Conservation (phyloP, 1,140 invertebrate genomes). For the Acromyrmex charruanus region DNA sequence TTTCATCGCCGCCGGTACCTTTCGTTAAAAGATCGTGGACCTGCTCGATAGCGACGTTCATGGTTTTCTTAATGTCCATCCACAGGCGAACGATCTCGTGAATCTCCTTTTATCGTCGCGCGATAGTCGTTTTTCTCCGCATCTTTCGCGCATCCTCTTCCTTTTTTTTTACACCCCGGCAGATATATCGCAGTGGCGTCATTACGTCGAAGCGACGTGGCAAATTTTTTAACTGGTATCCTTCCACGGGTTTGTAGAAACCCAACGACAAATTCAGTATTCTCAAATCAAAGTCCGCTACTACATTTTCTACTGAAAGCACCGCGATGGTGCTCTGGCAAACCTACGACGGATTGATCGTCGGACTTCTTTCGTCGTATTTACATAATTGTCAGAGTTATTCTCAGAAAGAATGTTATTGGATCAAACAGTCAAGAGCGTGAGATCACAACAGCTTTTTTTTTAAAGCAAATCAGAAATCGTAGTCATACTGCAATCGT, state of each 20-base stretch:
- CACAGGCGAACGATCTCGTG: constrained; percentile 60
- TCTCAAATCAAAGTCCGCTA: not conserved
- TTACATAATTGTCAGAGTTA: not conserved
- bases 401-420: too few species aligned
- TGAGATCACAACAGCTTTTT: too few species aligned
- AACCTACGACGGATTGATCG: not conserved
- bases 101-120: constrained; percentile 71
- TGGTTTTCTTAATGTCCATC: constrained; percentile 72
- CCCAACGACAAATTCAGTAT: not conserved
- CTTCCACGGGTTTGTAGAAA: not conserved
- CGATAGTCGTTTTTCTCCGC: constrained; percentile 54
- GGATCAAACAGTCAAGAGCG: too few species aligned
- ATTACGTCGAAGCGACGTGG: constrained; percentile 37
- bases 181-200: constrained; percentile 22
- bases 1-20: constrained; percentile 26
- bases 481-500: too few species aligned
- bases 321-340: not conserved
- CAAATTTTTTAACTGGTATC: constrained; percentile 26
- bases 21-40: constrained; percentile 69
- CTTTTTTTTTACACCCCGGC: not conserved
- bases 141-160: not conserved
- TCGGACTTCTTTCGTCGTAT: not conserved
- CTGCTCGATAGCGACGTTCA: constrained; percentile 41
- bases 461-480: too few species aligned
- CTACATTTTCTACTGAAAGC: not conserved